Base-by-base conservation (phyloP, 2,113 vertebrate species). In the Dromaius novaehollandiae region DNA sequence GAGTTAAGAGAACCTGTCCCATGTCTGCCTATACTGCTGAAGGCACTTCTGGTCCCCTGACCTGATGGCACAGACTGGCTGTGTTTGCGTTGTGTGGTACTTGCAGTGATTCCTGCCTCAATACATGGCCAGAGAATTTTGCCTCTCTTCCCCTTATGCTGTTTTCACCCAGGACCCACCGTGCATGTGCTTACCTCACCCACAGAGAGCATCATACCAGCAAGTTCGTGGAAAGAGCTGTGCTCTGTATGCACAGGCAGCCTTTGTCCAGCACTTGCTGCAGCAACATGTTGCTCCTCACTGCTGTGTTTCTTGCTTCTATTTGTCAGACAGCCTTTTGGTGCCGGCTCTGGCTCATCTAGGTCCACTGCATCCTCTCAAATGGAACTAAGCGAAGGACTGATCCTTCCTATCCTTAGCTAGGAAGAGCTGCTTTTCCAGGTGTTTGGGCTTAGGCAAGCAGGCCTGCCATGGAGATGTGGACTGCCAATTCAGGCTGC, bases 361-460 rank as follows among this genome's bases (percentile, higher is more conserved):
- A 60, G 34, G 81, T 81, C 50, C 95, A 60, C 77, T 96, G 71
- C 0, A 1, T 91, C 78, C 81, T 81, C 81, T 91, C 81, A 78
- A 48, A 84, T 36, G 74, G 73, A 89, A 84, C n/a, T 30, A 74
- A 65, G 50, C 44, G 83, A 89, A 94, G 65, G 73, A 44, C 91
- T 81, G 77, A 26, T 95, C 87, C 53, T 87, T 46, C 42, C 42
- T 42, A 42, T 42, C 42, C 42, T 42, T 46, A 46, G 44, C 15
- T 16, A 46, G n/a, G 60, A 48, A 63, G 60, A 20, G 74, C 25
- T 86, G 70, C 34, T 17, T 95, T 92, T 89, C 73, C 89, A 82
- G 78, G 88, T 92, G 77, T 95, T 78, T 93, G 44, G 36, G 46
- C 44, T 94, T 70, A 78, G 81, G 34, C 55, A 96, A 66, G 44